Evolutionary conservation across 2,797 vertebrate species (phyloP).

Genomic region (Phyllotis vaccarum): DNA sequence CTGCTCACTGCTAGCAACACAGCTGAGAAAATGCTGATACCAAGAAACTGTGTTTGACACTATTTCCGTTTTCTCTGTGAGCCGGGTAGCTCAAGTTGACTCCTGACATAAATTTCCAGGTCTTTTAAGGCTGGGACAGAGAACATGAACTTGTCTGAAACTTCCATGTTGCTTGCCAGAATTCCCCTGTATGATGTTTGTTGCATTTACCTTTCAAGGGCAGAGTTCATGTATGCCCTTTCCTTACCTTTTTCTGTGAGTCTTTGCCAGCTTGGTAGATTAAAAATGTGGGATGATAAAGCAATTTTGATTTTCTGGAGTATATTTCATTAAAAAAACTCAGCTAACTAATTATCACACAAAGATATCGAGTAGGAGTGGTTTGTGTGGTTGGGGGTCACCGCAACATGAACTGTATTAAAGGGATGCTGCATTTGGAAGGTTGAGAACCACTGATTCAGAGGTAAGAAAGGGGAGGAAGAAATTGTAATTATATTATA

Average conservation of each 20-base stretch:
- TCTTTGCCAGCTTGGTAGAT: conserved; percentile 14
- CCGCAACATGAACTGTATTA: too few species aligned
- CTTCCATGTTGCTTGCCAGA: background rate
- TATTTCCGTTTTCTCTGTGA: too few species aligned
- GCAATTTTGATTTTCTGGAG: conserved; percentile 24
- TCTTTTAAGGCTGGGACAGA: background rate
- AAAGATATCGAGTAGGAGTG: background rate
- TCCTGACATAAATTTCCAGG: background rate
- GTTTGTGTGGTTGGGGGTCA: background rate
- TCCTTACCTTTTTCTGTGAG: background rate
- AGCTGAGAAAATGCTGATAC: too few species aligned
- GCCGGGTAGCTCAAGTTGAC: background rate
- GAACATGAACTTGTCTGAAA: background rate
- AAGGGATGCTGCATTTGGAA: too few species aligned
- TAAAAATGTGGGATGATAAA: background rate
- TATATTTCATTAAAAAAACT: background rate
- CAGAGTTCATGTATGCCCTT: background rate
- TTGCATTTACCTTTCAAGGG: background rate
- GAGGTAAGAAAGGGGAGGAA: too few species aligned
- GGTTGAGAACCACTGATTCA: too few species aligned
- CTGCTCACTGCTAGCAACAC: too few species aligned
- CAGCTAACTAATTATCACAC: conserved; percentile 1
- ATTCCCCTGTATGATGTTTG: background rate
- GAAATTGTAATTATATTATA: too few species aligned
- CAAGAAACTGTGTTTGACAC: too few species aligned